Percentiles rank a stretch among this genome's conserved stretches.
Evolutionary conservation across 2,888 invertebrate species (phyloP).

Genomic region (Nephrotoma appendiculata): DNA sequence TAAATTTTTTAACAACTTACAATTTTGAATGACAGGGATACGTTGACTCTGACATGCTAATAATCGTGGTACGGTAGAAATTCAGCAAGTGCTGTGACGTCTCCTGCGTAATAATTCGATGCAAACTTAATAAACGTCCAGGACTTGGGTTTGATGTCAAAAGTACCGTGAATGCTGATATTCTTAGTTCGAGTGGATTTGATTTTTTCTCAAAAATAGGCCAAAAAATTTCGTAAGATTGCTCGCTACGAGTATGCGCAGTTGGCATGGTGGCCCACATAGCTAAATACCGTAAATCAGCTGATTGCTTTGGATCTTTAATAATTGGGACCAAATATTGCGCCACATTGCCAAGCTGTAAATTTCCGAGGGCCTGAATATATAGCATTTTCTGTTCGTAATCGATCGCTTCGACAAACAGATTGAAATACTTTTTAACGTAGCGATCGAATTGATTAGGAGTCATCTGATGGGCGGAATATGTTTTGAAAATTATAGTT

Average conservation of each 20-base stretch:
- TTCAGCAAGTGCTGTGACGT: conserved; percentile 48
- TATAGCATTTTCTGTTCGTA: conserved; percentile 56
- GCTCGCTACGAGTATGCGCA: conserved; percentile 35
- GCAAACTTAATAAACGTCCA: conserved; percentile 49
- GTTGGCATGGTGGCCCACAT: conserved; percentile 44
- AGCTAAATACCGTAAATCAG: conserved; percentile 44
- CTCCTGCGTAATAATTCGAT: conserved; percentile 49
- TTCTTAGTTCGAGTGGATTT: conserved; percentile 50
- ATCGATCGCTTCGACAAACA: conserved; percentile 49
- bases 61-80: conserved; percentile 55
- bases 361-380: conserved; percentile 54
- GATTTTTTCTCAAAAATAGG: conserved; percentile 52
- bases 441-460: conserved; percentile 54
- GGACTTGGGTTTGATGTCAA: conserved; percentile 48
- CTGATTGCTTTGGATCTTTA: conserved; percentile 23
- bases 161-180: conserved; percentile 48
- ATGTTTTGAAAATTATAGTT: conserved; percentile 49
- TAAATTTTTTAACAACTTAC: conserved; percentile 34
- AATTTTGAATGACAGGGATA: conserved; percentile 50
- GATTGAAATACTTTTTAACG: conserved; percentile 53
- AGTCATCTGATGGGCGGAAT: conserved; percentile 35
- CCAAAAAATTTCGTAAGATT: conserved; percentile 47
- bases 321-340: conserved; percentile 39
- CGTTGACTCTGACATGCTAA: conserved; percentile 48
- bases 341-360: conserved; percentile 40